Conservation (phyloP, 1,140 invertebrate species). For the Drosophila kikkawai region DNA sequence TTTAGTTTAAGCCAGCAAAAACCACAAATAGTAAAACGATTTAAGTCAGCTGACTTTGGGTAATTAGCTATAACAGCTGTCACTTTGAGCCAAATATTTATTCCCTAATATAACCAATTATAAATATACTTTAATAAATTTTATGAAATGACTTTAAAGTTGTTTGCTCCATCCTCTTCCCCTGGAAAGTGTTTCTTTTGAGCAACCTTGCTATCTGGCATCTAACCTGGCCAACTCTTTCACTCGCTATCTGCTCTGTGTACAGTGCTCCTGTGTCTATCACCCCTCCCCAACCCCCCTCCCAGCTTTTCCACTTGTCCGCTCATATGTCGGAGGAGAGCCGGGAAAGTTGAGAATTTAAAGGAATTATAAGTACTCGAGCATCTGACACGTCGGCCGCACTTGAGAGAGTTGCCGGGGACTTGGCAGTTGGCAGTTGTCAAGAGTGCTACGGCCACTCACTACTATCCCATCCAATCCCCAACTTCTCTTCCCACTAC, state of each 20-base stretch:
- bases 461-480: slow-evolving; percentile 6
- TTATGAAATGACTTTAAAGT: slow-evolving; percentile 2
- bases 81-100: background rate
- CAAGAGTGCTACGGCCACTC: slow-evolving; percentile 45
- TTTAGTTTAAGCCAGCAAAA: background rate
- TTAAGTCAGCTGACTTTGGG: too few species aligned
- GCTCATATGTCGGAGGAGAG: slow-evolving; percentile 27
- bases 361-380: slow-evolving; percentile 53
- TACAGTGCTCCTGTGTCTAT: slow-evolving; percentile 7
- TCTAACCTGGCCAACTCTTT: slow-evolving; percentile 11
- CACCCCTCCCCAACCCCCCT: background rate
- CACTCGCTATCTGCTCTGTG: slow-evolving; percentile 16
- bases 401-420: slow-evolving; percentile 48
- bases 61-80: background rate
- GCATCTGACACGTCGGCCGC: slow-evolving; percentile 54
- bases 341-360: slow-evolving; percentile 49
- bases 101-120: background rate
- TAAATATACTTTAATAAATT: background rate
- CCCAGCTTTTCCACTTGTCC: slow-evolving; percentile 11
- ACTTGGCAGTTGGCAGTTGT: slow-evolving; percentile 55
- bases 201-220: slow-evolving; percentile 13
- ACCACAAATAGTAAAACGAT: background rate
- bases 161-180: background rate
- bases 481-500: background rate
- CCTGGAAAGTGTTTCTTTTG: background rate